Evolutionary conservation across 2,888 invertebrate genomes (phyloP).

Genomic region (Automeris io): DNA sequence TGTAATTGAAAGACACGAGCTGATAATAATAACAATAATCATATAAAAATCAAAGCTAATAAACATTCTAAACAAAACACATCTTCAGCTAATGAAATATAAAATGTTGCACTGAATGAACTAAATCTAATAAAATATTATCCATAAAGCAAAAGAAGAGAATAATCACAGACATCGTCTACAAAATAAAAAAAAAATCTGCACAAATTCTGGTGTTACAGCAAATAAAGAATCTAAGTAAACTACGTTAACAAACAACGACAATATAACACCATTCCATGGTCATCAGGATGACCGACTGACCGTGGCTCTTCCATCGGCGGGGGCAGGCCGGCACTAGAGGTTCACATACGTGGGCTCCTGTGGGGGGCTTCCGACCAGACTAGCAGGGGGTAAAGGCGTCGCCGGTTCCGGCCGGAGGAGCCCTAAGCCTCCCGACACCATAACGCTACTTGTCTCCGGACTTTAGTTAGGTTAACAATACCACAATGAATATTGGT

Average conservation of each 20-base stretch:
- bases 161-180: neutral
- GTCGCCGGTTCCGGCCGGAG: slow-evolving; percentile 75
- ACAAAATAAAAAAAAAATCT: neutral
- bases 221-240: neutral
- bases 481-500: no score
- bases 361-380: slow-evolving; percentile 82
- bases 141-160: neutral
- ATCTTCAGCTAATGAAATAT: no score
- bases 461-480: slow-evolving; percentile 43
- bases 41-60: no score
- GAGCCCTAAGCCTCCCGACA: slow-evolving; percentile 65
- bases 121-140: neutral
- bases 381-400: slow-evolving; percentile 58
- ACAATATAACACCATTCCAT: slow-evolving; percentile 15
- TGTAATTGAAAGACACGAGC: no score
- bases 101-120: no score
- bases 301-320: slow-evolving; percentile 57
- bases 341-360: slow-evolving; percentile 97
- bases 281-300: slow-evolving; percentile 33
- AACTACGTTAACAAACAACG: slow-evolving; percentile 3
- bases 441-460: slow-evolving; percentile 78
- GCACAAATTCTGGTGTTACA: neutral
- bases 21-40: no score
- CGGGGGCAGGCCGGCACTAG: slow-evolving; percentile 80
- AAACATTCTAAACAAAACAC: no score